These are phyloP conservation scores for Mixornis gularis DNA, from an alignment of 2,113 vertebrate species.

Conservation along the genomic window DNA sequence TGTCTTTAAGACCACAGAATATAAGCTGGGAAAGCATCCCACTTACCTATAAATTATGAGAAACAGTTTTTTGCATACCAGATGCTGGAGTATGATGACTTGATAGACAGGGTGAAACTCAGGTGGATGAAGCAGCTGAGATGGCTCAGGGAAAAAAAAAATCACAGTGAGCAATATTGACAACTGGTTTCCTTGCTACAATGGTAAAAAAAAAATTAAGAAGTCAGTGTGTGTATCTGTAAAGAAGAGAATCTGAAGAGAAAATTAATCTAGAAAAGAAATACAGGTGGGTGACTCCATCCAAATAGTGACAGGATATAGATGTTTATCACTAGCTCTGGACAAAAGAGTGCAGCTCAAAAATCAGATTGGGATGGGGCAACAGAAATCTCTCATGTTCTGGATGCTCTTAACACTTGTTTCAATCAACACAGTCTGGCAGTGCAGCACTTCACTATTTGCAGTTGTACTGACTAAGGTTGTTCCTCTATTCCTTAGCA, in stretches of 20 bases:
- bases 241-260: background rate
- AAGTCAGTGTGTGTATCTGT: background rate
- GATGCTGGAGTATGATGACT: background rate
- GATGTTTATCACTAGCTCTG: background rate
- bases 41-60: background rate
- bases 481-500: background rate
- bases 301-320: background rate
- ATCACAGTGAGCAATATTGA: background rate
- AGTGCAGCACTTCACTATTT: background rate
- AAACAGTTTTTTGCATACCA: background rate
- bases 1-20: background rate
- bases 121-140: background rate
- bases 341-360: background rate
- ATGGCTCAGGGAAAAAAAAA: background rate
- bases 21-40: background rate
- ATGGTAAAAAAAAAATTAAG: background rate
- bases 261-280: background rate
- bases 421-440: background rate
- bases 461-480: background rate
- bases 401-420: rapidly evolving
- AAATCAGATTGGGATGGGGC: background rate
- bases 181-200: background rate
- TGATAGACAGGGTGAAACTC: background rate
- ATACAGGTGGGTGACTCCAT: background rate
- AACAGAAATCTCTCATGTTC: background rate